Evolutionary conservation across 2,797 vertebrate genomes (phyloP).

Genomic region (Amblyraja radiata): DNA sequence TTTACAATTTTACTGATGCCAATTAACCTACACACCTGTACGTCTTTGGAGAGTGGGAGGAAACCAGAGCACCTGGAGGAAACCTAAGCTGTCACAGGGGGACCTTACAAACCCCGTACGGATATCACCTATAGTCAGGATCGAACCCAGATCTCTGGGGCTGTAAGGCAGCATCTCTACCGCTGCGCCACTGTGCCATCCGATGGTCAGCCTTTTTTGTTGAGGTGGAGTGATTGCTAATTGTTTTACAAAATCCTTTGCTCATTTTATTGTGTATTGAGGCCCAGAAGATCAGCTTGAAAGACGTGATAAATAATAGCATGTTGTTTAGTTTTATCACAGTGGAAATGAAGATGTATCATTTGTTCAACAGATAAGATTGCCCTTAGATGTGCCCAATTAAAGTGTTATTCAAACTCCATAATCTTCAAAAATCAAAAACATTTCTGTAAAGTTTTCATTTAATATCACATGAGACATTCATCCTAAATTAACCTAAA

Average conservation of each 20-base stretch:
- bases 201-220: not conserved
- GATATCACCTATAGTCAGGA: no score
- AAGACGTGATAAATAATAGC: not conserved
- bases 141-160: no score
- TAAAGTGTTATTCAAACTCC: not conserved
- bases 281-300: not conserved
- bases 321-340: not conserved
- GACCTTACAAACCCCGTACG: no score
- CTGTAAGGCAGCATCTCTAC: no score
- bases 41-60: no score
- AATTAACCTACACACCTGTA: no score
- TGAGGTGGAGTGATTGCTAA: not conserved
- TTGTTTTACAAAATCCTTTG: not conserved
- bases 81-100: no score
- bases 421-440: not conserved
- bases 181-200: no score
- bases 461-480: not conserved
- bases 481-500: not conserved
- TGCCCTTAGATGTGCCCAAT: not conserved
- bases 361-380: not conserved
- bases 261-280: not conserved
- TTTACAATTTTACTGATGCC: no score
- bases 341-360: no score
- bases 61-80: no score
- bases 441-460: not conserved